Evolutionary conservation across 2,888 invertebrate species (phyloP), one percentile per base, ranked within the genome.

Genomic region (Callimorpha dominula): DNA sequence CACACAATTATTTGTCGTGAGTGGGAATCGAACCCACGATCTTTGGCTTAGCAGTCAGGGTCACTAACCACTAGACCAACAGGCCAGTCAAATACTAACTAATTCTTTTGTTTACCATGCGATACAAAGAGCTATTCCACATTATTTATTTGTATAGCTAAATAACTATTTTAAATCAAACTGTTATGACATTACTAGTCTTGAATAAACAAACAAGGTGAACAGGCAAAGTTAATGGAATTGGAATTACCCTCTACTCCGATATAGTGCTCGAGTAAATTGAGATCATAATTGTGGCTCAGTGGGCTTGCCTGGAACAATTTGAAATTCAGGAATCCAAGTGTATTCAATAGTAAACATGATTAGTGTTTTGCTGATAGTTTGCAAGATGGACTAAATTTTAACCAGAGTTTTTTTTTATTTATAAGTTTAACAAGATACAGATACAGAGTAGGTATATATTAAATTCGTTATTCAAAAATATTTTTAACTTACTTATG

Each of bases 321-420:
- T 69, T 69, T n/a, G 62, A 40, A 69, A 68, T 68, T 62, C 31
- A 49, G 15, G 15, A 31, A 46, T 17, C 9, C 68, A 40, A 50
- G 17, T 40, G 50, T 62, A 5, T 62, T 15, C 52, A 40, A 62
- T 62, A 20, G 46, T 46, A n/a, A 68, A 57, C 15, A 31, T 40
- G 46, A 62, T 62, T 54, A 46, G 49, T 12, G 15, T 31, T 31
- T n/a, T 46, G 20, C 31, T 49, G 43, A 43, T n/a, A 43, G n/a
- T 46, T 49, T 49, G 12, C n/a, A 49, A 5, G 20, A 1, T 65
- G 0, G 46, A n/a, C 42, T 8, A n/a, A 64, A 0, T 1, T 43
- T 64, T n/a, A 65, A 12, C 31, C 20, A 17, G 9, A 43, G 12
- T 60, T n/a, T n/a, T n/a, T n/a, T n/a, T n/a, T n/a, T n/a, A n/a